Percentiles rank a stretch among this genome's conserved stretches.
These are phyloP conservation scores for Cassiopea andromeda DNA, from an alignment of 30 jellyfish, hydroid and myxozoan species.

Conservation along the genomic window DNA sequence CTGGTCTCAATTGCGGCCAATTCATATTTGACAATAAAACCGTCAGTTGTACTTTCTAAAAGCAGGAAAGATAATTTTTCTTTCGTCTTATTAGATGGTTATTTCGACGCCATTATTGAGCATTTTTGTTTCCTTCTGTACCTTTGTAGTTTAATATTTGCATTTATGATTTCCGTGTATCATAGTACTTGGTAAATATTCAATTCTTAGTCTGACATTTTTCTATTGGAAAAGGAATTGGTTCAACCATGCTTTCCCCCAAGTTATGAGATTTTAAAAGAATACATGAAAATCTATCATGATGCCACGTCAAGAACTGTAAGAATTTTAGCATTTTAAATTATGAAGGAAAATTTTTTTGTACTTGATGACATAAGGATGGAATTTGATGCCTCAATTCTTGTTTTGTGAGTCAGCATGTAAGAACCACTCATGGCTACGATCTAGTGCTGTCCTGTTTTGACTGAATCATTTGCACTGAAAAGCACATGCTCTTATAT, in stretches of 20 bases:
- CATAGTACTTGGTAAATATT: not conserved
- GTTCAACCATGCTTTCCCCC: constrained; percentile 96
- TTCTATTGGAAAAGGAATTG: constrained; percentile 65
- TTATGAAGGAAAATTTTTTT: not conserved
- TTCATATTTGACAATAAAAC: not conserved
- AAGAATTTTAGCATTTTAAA: not conserved
- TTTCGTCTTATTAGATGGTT: too few relatives aligned
- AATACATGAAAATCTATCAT: constrained; percentile 75
- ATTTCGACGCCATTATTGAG: too few relatives aligned
- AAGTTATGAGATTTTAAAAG: constrained; percentile 65
- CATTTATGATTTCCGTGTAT: not conserved
- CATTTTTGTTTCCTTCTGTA: too few relatives aligned
- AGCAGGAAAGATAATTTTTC: too few relatives aligned
- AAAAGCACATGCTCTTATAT: too few relatives aligned
- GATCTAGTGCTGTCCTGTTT: too few relatives aligned
- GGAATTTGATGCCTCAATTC: not conserved
- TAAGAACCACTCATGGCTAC: too few relatives aligned
- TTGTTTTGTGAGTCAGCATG: too few relatives aligned
- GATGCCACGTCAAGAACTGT: constrained; percentile 92
- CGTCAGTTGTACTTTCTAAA: too few relatives aligned
- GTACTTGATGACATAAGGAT: not conserved
- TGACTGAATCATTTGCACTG: too few relatives aligned
- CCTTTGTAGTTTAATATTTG: not conserved
- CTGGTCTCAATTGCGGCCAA: not conserved
- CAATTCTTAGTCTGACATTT: not conserved